phyloP scores from a whole-genome alignment of 2,113 vertebrate genomes.

The Bubo bubo region DNA sequence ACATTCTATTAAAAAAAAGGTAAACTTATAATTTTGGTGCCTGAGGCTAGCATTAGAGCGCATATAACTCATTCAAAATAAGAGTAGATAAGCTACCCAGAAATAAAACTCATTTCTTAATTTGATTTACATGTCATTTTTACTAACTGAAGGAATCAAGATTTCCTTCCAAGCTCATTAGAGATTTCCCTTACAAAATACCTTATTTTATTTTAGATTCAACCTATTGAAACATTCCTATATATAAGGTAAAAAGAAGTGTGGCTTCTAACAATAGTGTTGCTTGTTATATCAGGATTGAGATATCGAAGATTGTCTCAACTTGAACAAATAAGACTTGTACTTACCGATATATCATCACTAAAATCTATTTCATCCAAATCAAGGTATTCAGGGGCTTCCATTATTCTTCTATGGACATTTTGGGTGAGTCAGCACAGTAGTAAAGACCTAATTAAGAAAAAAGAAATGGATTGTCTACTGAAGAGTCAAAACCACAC shows the following conservation, averaged over 20 bases:
- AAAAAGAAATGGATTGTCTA: constrained; percentile 25
- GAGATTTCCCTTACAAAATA: not conserved
- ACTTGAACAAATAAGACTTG: not conserved
- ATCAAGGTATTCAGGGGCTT: constrained; percentile 98
- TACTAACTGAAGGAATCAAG: not conserved
- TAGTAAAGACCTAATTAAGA: constrained; percentile 68
- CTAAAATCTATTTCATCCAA: constrained; percentile 99
- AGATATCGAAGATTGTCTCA: not conserved
- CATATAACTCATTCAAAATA: not conserved
- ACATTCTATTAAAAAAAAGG: not conserved
- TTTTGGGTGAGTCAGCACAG: constrained; percentile 76
- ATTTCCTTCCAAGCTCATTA: not conserved
- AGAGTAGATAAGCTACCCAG: not conserved
- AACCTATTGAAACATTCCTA: not conserved
- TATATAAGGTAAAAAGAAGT: not conserved
- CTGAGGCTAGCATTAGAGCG: not conserved
- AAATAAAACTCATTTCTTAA: not conserved
- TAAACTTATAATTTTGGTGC: not conserved
- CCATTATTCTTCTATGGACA: constrained; percentile 91
- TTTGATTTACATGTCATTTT: not conserved
- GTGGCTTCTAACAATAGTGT: not conserved
- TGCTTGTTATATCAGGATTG: not conserved
- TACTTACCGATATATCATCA: constrained; percentile 93
- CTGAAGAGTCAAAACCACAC: not conserved
- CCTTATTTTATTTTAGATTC: not conserved